These are phyloP conservation scores for Anadara kagoshimensis DNA, from an alignment of 1,140 invertebrate species.

Conservation along the genomic window DNA sequence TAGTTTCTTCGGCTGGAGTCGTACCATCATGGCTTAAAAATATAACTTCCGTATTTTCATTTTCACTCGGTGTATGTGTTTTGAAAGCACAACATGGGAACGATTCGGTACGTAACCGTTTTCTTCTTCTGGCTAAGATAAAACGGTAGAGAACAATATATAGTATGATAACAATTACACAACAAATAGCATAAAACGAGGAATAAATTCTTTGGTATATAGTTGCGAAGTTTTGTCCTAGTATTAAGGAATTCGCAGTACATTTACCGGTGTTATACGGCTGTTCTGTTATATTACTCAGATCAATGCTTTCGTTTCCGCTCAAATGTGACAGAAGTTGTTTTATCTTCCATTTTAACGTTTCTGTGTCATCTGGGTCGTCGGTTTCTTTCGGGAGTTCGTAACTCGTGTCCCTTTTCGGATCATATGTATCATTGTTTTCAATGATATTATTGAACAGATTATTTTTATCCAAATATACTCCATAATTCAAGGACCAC, in stretches of 20 bases:
- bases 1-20: background rate
- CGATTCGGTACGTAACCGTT: conserved; percentile 31
- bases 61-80: background rate
- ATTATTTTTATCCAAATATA: background rate
- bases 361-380: background rate
- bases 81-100: background rate
- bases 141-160: conserved; percentile 59
- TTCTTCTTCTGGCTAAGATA: conserved; percentile 49
- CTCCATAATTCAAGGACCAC: conserved; percentile 52
- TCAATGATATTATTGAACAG: background rate
- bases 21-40: background rate
- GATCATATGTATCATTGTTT: background rate
- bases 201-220: conserved; percentile 57
- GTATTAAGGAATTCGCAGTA: conserved; percentile 22
- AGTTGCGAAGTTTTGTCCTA: conserved; percentile 27
- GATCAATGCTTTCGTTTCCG: no score
- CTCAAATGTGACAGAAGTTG: background rate
- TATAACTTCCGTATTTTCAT: background rate
- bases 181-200: conserved; percentile 55
- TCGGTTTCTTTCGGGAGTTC: background rate
- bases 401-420: background rate
- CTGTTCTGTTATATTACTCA: background rate
- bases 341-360: background rate
- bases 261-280: conserved; percentile 39
- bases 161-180: conserved; percentile 52